Percentiles rank a stretch among this genome's conserved stretches.
phyloP scores from a whole-genome alignment of 2,113 vertebrate species.

The Cyprinus carpio region DNA sequence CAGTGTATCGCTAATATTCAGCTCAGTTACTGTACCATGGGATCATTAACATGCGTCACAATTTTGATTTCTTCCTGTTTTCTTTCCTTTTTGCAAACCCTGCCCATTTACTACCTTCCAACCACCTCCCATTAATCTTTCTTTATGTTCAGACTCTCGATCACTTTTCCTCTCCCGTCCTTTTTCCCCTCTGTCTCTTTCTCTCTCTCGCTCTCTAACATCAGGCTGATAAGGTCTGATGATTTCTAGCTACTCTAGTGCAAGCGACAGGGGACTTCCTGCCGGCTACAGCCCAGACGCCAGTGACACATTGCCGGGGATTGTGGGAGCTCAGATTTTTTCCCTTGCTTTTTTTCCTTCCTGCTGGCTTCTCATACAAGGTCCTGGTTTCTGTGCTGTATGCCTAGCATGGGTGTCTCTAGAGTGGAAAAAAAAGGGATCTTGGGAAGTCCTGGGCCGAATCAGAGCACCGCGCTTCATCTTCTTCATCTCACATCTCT shows the following conservation, averaged over 20 bases:
- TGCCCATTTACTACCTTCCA: background rate
- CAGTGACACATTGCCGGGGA: constrained; percentile 54
- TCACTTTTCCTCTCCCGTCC: constrained; percentile 21
- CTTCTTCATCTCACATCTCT: constrained; percentile 28
- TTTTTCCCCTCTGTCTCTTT: constrained; percentile 53
- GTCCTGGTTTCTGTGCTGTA: constrained; percentile 12
- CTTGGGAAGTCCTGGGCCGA: constrained; percentile 10
- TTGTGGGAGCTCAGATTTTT: constrained; percentile 43
- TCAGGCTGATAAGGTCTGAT: constrained; percentile 81
- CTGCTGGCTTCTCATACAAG: constrained; percentile 4
- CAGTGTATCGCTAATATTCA: background rate
- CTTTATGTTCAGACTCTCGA: constrained; percentile 30
- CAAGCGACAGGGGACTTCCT: constrained; percentile 71
- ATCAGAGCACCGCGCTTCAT: constrained; percentile 26
- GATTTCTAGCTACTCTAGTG: constrained; percentile 83
- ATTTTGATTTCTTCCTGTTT: background rate
- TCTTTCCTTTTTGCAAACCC: background rate
- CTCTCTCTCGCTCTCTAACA: constrained; percentile 63
- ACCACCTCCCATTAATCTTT: constrained; percentile 34
- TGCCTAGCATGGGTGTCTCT: constrained; percentile 24
- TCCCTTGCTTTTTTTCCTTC: background rate
- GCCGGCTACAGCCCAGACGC: constrained; percentile 68
- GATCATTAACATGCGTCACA: background rate
- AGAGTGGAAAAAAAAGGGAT: constrained; percentile 14
- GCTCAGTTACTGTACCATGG: background rate